Conservation (phyloP, 2,797 vertebrate genomes). For the Helarctos malayanus region DNA sequence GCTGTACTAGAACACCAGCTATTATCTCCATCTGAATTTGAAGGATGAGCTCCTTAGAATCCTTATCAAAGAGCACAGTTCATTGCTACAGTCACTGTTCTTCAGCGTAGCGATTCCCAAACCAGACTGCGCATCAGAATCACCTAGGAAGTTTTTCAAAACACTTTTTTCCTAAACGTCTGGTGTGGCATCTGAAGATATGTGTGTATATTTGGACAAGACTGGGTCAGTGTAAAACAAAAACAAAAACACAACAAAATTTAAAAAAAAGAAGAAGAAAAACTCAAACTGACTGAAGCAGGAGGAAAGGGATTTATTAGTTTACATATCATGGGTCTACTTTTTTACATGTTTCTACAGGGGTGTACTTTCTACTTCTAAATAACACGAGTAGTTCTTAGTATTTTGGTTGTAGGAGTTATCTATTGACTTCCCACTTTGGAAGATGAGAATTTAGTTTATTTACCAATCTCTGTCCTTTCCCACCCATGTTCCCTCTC, state of each 20-base stretch:
- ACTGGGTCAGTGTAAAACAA: neutral
- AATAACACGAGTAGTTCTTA: neutral
- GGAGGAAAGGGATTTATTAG: neutral
- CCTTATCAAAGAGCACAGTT: neutral
- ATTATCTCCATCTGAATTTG: constrained; percentile 4
- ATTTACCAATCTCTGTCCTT: neutral
- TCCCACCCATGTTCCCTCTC: neutral
- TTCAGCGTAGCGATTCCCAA: neutral
- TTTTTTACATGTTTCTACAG: neutral
- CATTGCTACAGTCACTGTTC: neutral
- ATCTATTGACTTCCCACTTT: neutral
- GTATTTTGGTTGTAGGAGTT: neutral
- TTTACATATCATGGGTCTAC: neutral
- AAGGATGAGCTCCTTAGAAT: constrained; percentile 44
- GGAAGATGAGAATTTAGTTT: neutral
- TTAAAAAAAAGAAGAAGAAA: neutral
- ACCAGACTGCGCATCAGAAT: neutral
- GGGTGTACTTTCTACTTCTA: neutral
- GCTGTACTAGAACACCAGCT: neutral
- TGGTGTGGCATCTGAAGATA: neutral
- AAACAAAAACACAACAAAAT: neutral
- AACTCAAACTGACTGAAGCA: neutral
- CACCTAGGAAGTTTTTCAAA: neutral
- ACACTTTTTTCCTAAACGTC: neutral
- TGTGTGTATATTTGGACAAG: neutral